These are phyloP conservation scores for Excalfactoria chinensis DNA, from an alignment of 2,113 vertebrate species.

Conservation along the genomic window DNA sequence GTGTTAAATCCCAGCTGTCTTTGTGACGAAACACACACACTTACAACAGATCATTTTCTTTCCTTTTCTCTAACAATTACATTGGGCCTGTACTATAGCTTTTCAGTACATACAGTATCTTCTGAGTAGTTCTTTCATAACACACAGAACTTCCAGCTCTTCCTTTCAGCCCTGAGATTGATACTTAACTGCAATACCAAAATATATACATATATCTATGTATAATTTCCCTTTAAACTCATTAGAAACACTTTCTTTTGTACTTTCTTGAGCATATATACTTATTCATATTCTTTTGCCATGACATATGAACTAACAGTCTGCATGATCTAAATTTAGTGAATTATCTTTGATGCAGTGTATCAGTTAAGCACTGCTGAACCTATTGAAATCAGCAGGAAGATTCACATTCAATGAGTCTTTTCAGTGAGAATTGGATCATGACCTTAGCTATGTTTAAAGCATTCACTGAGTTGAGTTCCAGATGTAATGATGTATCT, in stretches of 20 bases:
- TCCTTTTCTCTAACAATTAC: not conserved
- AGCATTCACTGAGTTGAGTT: not conserved
- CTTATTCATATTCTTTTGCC: not conserved
- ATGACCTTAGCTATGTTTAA: not conserved
- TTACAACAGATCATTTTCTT: not conserved
- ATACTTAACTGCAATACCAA: not conserved
- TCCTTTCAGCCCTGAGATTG: not conserved
- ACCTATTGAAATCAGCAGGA: not conserved
- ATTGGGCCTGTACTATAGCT: not conserved
- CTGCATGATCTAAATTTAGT: not conserved
- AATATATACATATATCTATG: fast-evolving
- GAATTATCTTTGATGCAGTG: not conserved
- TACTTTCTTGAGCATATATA: not conserved
- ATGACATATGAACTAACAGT: not conserved
- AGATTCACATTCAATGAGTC: not conserved
- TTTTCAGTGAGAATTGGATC: not conserved
- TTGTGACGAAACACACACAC: not conserved
- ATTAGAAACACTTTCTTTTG: not conserved
- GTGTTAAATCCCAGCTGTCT: not conserved
- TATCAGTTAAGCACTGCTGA: not conserved
- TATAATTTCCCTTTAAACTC: not conserved
- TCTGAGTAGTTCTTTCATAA: not conserved
- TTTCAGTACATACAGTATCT: not conserved
- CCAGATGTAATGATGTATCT: not conserved
- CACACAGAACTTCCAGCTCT: not conserved